Base-by-base conservation (phyloP, 2,797 vertebrate genomes). In the Chelon auratus region DNA sequence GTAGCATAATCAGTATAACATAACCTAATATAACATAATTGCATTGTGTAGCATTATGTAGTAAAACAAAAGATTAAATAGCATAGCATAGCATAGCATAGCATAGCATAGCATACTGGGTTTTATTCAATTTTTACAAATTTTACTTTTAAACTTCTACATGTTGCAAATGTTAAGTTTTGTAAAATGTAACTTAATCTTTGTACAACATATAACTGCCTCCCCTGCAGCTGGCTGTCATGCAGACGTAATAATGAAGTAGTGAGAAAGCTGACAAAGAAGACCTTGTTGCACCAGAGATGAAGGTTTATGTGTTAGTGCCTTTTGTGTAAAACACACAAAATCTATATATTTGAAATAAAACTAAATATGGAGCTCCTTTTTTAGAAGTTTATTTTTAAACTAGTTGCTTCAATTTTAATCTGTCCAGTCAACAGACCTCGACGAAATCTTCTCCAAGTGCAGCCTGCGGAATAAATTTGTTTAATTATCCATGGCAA, bases 401-500 rank as follows among this genome's bases (percentile, higher is more conserved):
- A 33, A 33, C 30, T 33, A 33, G 5, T 33, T 33, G 2, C 30
- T 33, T 33, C 24, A 12, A 26, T 9, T 66, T 50, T 50, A n/a
- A 39, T 54, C 56, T 26, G 37, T 79, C 37, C 59, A 42, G 45
- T 33, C 54, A 67, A 50, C 47, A 62, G 65, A 69, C 39, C 47
- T 50, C 43, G 12, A 51, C 53, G 55, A 42, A 74, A 55, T 56
- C 48, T 24, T 17, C 55, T 59, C 42, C 42, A 37, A 33, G 70
- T 68, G 81, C 76, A 87, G 71, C 62, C 68, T 63, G 70, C 37
- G 20, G 79, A 83, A 78, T 55, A 74, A 37, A 82, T 81, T 64
- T 78, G 78, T 84, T 82, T 71, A 84, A 90, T 92, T 85, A 88
- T 90, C 82, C 78, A 85, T 85, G 62, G 68, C 68, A 77, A 77